A percentile compares a stretch with the other conserved stretches of the same genome.
Conservation (phyloP, 2,888 invertebrate species). For the Eueremaeus valkanovi region DNA sequence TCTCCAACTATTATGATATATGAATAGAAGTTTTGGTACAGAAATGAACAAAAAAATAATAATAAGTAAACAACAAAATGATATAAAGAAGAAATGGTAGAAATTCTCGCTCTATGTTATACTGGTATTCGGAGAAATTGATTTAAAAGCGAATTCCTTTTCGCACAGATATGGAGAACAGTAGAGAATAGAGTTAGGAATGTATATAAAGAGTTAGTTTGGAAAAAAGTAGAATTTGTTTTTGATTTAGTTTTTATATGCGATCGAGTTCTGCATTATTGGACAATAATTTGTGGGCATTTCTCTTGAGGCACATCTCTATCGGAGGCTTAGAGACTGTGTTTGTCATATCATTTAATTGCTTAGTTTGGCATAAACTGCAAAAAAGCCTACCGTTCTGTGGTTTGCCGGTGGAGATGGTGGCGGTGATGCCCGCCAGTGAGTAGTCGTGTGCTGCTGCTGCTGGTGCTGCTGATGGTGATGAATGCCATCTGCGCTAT, state of each 20-base stretch:
- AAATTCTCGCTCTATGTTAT: no score
- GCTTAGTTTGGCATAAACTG: constrained; percentile 28
- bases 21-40: no score
- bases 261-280: not conserved
- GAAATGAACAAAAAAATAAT: no score
- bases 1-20: no score
- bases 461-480: constrained; percentile 34
- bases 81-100: no score
- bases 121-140: no score
- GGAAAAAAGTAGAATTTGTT: not conserved
- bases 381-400: constrained; percentile 36
- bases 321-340: not conserved
- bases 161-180: no score
- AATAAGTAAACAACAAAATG: no score
- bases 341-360: constrained; percentile 29
- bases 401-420: constrained; percentile 41
- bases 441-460: constrained; percentile 24
- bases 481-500: constrained; percentile 33
- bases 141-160: no score
- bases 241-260: not conserved
- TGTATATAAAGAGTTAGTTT: not conserved
- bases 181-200: no score
- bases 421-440: constrained; percentile 39
- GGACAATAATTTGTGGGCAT: constrained; percentile 10
- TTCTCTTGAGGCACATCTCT: constrained; percentile 31